A percentile compares a stretch with the other conserved stretches of the same genome.
These are phyloP conservation scores for Megalopta genalis DNA, from an alignment of 1,140 invertebrate species.

Conservation along the genomic window DNA sequence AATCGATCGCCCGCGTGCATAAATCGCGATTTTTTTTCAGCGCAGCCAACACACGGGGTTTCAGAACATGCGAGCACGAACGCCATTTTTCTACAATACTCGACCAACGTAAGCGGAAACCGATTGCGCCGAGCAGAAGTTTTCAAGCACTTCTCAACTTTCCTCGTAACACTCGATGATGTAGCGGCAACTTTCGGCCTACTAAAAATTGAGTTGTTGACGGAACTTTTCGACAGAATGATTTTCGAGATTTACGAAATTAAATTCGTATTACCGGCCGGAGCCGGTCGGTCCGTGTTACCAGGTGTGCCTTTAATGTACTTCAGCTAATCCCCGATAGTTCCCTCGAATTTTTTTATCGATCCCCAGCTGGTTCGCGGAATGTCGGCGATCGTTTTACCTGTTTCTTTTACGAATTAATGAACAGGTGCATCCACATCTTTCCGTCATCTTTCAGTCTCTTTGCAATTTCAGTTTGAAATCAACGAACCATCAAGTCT, in stretches of 20 bases:
- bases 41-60: not conserved
- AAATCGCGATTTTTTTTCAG: not conserved
- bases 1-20: not conserved
- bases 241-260: slow-evolving; percentile 26
- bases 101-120: not conserved
- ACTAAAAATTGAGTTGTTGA: slow-evolving; percentile 37
- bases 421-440: not conserved
- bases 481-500: not conserved
- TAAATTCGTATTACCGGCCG: not conserved
- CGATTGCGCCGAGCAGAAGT: slow-evolving; percentile 3
- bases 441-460: not conserved
- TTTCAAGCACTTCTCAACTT: slow-evolving; percentile 29
- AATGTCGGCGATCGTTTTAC: not conserved
- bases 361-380: not conserved
- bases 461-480: not conserved
- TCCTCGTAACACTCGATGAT: slow-evolving; percentile 10
- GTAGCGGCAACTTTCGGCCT: not conserved
- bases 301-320: not conserved
- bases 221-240: slow-evolving; percentile 14
- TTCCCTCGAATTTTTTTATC: slow-evolving; percentile 7
- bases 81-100: not conserved
- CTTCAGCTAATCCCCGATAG: not conserved
- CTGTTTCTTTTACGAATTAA: not conserved
- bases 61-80: not conserved
- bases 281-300: not conserved